phyloP scores from a whole-genome alignment of 2,113 vertebrate species.

The Notiomystis cincta region DNA sequence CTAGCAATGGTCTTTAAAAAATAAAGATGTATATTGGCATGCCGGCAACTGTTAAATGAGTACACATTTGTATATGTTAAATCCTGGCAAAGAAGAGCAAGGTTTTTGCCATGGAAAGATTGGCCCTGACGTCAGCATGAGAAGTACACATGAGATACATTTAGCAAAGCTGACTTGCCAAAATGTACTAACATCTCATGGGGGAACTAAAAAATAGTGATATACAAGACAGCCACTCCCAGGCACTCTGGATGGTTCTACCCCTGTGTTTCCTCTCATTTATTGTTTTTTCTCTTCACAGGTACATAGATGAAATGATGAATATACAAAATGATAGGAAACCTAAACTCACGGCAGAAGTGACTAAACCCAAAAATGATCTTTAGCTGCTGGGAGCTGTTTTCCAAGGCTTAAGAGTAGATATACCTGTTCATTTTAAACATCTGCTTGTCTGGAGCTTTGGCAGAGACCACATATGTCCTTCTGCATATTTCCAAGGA shows the following conservation, averaged over 20 bases:
- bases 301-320: rapidly evolving
- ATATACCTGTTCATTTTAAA: neutral
- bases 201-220: neutral
- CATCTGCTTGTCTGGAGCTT: neutral
- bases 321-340: neutral
- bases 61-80: neutral
- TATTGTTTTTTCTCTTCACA: neutral
- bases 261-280: neutral
- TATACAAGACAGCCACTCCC: neutral
- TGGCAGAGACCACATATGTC: neutral
- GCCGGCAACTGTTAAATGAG: neutral
- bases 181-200: neutral
- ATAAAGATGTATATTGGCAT: neutral
- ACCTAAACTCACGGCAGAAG: neutral
- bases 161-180: neutral
- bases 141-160: neutral
- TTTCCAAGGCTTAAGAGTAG: neutral
- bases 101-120: neutral
- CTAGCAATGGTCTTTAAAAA: neutral
- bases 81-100: neutral
- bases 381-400: neutral
- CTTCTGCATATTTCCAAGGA: neutral
- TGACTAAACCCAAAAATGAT: neutral
- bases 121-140: neutral
- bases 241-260: neutral